These are phyloP conservation scores for Cairina moschata DNA, from an alignment of 2,113 vertebrate genomes.

Conservation along the genomic window DNA sequence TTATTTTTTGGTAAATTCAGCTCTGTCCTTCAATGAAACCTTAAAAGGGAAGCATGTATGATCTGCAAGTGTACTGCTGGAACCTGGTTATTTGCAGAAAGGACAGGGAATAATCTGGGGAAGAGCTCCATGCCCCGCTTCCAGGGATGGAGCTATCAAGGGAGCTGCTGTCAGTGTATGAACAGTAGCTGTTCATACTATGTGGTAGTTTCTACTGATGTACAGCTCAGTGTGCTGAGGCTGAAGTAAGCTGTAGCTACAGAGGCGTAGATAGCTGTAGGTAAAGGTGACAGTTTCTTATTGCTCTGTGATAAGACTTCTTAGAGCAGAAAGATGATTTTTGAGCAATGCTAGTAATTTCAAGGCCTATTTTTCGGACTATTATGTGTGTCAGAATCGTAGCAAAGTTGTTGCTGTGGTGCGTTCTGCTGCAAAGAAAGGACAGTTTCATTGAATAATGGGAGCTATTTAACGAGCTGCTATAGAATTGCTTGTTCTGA, in stretches of 20 bases:
- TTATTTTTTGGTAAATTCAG: not conserved
- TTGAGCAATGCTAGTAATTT: not conserved
- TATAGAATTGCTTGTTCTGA: not conserved
- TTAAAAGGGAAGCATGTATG: not conserved
- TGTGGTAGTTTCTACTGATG: not conserved
- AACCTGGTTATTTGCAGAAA: no score
- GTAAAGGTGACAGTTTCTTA: not conserved
- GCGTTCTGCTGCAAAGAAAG: not conserved
- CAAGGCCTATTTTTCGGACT: not conserved
- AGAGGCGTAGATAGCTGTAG: not conserved
- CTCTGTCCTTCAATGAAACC: not conserved
- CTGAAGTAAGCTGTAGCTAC: not conserved
- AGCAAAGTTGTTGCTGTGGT: not conserved
- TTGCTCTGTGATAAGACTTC: not conserved
- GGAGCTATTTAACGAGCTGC: not conserved
- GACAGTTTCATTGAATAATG: not conserved
- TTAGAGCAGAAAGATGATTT: not conserved
- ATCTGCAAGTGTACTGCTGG: not conserved
- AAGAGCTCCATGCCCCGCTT: rapidly evolving
- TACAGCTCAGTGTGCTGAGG: not conserved
- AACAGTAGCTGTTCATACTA: not conserved
- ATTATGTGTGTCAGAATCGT: not conserved
- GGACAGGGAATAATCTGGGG: no score
- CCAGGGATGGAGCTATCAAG: not conserved
- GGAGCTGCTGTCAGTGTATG: not conserved